phyloP scores from a whole-genome alignment of 2,888 invertebrate genomes.

The Phengaris arion region DNA sequence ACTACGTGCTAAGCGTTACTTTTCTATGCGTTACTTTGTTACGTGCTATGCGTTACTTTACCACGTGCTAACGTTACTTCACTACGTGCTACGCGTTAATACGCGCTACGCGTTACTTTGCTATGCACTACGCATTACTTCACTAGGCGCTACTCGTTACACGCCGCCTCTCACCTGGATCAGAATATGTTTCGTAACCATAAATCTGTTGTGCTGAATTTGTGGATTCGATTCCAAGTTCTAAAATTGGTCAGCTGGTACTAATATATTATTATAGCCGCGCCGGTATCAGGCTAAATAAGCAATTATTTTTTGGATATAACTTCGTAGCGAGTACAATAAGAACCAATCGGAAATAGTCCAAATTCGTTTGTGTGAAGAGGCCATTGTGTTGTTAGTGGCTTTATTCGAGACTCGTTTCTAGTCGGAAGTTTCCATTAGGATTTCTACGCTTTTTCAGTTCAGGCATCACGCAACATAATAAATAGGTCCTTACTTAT shows the following conservation, averaged over 20 bases:
- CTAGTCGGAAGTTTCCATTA: slow-evolving; percentile 14
- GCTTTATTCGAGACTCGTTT: not conserved
- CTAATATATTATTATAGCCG: not conserved
- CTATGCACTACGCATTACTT: no score
- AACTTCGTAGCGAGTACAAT: slow-evolving; percentile 2
- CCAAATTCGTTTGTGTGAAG: slow-evolving; percentile 4
- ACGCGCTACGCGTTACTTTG: not conserved
- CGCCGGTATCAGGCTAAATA: not conserved
- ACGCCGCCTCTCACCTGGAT: no score
- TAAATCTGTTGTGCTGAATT: no score
- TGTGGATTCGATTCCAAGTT: no score
- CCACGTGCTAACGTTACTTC: not conserved
- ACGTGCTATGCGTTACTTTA: not conserved
- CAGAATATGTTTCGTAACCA: no score
- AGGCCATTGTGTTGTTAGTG: slow-evolving; percentile 8
- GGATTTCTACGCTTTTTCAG: not conserved
- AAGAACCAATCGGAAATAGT: slow-evolving; percentile 2
- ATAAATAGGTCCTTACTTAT: no score
- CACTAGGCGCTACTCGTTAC: no score
- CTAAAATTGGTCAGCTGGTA: not conserved
- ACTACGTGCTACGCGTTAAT: not conserved
- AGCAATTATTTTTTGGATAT: not conserved
- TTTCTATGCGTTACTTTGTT: not conserved
- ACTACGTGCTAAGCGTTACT: not conserved
- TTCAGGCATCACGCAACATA: not conserved